These are phyloP conservation scores for Branchipolynoe longqiensis DNA, from an alignment of 2,888 invertebrate species.

Conservation along the genomic window DNA sequence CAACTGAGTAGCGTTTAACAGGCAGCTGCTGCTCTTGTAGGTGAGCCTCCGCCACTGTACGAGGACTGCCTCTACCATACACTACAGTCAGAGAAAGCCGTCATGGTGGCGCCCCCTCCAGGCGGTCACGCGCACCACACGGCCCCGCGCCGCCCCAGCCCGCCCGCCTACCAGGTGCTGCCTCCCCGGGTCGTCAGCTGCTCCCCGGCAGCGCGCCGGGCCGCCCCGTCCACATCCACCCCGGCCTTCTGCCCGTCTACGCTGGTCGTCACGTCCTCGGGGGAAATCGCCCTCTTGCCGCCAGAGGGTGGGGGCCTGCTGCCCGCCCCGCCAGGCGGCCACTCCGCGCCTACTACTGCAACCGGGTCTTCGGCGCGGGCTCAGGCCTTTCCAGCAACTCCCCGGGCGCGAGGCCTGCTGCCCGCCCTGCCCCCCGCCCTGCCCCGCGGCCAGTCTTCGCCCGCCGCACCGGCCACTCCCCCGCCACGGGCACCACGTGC, in stretches of 20 bases:
- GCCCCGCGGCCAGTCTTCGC: too few species aligned
- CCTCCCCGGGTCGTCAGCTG: not conserved
- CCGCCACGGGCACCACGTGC: too few species aligned
- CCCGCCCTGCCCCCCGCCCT: too few species aligned
- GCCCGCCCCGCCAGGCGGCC: too few species aligned
- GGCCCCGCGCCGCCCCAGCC: not conserved
- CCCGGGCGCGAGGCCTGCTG: too few species aligned
- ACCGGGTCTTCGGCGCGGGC: too few species aligned
- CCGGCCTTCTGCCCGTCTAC: not conserved
- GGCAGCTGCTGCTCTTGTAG: not conserved
- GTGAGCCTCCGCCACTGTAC: constrained; percentile 32
- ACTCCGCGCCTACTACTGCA: too few species aligned
- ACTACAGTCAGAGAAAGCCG: constrained; percentile 9
- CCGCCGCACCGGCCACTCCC: too few species aligned
- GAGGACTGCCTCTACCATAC: constrained; percentile 33
- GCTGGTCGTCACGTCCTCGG: not conserved
- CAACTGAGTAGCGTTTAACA: too few species aligned
- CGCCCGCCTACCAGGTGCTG: constrained; percentile 41
- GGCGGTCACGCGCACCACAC: too few species aligned
- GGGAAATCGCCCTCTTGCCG: not conserved
- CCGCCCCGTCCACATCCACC: not conserved
- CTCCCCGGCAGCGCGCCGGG: not conserved
- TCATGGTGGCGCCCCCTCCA: constrained; percentile 1
- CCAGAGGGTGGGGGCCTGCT: too few species aligned
- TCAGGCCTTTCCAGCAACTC: too few species aligned